Evolutionary conservation across 2,113 vertebrate species (phyloP).

Genomic region (Alouatta palliata): DNA sequence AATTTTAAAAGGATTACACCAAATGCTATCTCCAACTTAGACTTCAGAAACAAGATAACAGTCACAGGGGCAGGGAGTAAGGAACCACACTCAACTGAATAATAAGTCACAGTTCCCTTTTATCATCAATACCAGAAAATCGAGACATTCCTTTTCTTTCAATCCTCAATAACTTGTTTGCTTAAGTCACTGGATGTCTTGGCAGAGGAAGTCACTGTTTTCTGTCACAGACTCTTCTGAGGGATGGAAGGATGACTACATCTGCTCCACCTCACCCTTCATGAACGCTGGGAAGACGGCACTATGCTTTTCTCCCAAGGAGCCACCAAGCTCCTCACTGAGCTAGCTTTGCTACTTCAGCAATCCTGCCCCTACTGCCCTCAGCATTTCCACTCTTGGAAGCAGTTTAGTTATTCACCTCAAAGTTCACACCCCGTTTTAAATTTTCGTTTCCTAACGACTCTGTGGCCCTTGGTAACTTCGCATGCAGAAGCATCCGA

Average conservation of each 20-base stretch:
- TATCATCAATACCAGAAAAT: neutral
- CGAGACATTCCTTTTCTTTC: neutral
- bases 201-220: neutral
- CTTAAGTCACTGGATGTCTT: neutral
- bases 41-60: neutral
- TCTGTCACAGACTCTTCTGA: neutral
- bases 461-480: neutral
- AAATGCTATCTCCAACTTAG: neutral
- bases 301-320: neutral
- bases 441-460: neutral
- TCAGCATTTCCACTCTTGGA: neutral
- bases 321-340: too few relatives aligned
- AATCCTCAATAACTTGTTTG: neutral
- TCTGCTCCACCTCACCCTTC: neutral
- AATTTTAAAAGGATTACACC: neutral
- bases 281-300: rapidly evolving
- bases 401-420: neutral
- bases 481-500: neutral
- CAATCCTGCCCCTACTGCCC: neutral
- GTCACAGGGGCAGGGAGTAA: neutral
- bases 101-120: neutral
- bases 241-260: neutral
- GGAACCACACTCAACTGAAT: neutral
- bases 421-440: neutral
- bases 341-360: rapidly evolving